phyloP scores from a whole-genome alignment of 1,140 invertebrate species.

The Hestina assimilis region DNA sequence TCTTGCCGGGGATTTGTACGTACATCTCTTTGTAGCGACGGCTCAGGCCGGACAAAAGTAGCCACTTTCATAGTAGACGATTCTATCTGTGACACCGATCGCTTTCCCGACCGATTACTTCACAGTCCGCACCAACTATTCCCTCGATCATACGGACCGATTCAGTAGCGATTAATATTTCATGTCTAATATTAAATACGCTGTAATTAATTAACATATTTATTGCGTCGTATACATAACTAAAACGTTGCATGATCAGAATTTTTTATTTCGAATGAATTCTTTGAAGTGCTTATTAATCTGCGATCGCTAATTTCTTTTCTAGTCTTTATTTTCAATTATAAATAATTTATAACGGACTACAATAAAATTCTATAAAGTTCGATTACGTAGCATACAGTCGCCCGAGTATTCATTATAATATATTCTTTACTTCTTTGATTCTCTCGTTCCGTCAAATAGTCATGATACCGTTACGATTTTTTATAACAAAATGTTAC shows the following conservation, averaged over 20 bases:
- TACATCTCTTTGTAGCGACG: conserved; percentile 32
- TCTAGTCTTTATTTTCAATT: conserved; percentile 7
- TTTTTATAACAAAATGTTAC: conserved; percentile 39
- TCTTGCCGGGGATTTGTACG: conserved; percentile 55
- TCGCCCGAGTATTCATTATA: conserved; percentile 25
- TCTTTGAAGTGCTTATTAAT: conserved; percentile 15
- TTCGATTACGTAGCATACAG: not conserved
- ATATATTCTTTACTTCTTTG: conserved; percentile 31
- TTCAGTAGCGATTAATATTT: conserved; percentile 5
- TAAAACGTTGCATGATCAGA: conserved; percentile 12
- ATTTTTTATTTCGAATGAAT: conserved; percentile 9
- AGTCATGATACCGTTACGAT: conserved; percentile 38
- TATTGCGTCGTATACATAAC: conserved; percentile 20
- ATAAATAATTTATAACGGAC: conserved; percentile 12
- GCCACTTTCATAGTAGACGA: conserved; percentile 7
- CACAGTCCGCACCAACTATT: not conserved
- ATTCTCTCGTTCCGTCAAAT: conserved; percentile 35
- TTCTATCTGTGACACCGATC: conserved; percentile 13
- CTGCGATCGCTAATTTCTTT: conserved; percentile 13
- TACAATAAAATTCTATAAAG: conserved; percentile 11
- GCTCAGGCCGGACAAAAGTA: conserved; percentile 33
- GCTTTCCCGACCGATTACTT: not conserved
- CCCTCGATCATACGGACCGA: not conserved
- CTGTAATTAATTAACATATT: conserved; percentile 19
- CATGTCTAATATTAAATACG: conserved; percentile 15